Evolutionary conservation across 2,888 invertebrate genomes (phyloP).

Genomic region (Smittia sp.): DNA sequence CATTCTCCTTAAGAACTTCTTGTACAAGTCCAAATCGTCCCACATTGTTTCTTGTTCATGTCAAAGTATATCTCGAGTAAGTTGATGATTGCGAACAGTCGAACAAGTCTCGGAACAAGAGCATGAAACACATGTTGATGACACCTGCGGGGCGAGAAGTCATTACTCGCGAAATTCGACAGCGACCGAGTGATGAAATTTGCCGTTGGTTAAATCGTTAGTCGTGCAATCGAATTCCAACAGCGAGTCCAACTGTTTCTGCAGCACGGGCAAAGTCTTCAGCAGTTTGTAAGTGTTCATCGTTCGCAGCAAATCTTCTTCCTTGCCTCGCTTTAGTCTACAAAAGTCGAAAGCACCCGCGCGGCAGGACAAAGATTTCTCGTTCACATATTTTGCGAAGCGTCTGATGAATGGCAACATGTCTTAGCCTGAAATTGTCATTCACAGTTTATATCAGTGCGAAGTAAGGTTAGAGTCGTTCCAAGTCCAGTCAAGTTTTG

Average conservation of each 20-base stretch:
- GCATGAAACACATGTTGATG: constrained; percentile 98
- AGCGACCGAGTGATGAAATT: background rate
- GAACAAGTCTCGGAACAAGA: constrained; percentile 96
- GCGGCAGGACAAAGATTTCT: constrained; percentile 97
- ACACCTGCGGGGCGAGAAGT: constrained; percentile 59
- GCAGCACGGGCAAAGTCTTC: constrained; percentile 93
- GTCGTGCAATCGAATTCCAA: constrained; percentile 97
- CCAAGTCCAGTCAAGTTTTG: constrained; percentile 52
- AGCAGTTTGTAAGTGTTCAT: constrained; percentile 97
- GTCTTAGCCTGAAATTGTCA: constrained; percentile 79
- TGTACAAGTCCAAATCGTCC: constrained; percentile 97
- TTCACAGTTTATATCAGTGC: background rate
- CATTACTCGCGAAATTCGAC: background rate
- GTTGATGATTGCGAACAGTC: constrained; percentile 97
- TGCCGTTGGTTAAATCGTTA: constrained; percentile 90
- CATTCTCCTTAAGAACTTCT: constrained; percentile 97
- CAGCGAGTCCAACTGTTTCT: constrained; percentile 91
- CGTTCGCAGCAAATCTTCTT: constrained; percentile 93
- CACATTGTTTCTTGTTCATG: constrained; percentile 99
- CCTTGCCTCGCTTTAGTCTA: constrained; percentile 98
- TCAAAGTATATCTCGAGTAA: constrained; percentile 98
- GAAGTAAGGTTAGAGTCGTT: no score
- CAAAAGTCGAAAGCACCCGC: constrained; percentile 99
- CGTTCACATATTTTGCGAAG: constrained; percentile 98
- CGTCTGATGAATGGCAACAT: constrained; percentile 99